phyloP scores from a whole-genome alignment of 2,113 vertebrate genomes.

The Mungos mungo region DNA sequence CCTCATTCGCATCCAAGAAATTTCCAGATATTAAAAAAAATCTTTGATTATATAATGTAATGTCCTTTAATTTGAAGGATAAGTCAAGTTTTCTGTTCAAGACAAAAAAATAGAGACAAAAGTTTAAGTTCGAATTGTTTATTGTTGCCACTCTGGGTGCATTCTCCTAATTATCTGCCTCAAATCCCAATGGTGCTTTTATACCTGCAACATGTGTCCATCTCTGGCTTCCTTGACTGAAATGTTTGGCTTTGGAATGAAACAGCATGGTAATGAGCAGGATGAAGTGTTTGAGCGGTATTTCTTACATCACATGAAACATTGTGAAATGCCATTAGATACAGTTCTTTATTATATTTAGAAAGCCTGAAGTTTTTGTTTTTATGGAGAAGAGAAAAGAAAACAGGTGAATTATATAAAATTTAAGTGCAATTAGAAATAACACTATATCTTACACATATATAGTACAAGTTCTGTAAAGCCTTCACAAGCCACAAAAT shows the following conservation, averaged over 20 bases:
- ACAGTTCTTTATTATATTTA: background rate
- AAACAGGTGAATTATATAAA: background rate
- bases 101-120: slow-evolving; percentile 40
- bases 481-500: background rate
- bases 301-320: background rate
- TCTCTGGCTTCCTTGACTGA: background rate
- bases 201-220: background rate
- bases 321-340: background rate
- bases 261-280: background rate
- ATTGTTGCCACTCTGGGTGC: background rate
- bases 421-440: slow-evolving; percentile 23
- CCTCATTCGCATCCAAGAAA: background rate
- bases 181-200: background rate
- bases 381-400: background rate
- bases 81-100: background rate
- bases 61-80: slow-evolving; percentile 41
- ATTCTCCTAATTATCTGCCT: background rate
- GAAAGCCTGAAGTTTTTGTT: slow-evolving; percentile 21
- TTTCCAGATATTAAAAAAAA: background rate
- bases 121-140: slow-evolving; percentile 43
- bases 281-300: background rate
- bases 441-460: background rate
- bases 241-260: background rate
- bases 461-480: background rate
- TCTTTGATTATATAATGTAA: background rate